Evolutionary conservation across 2,888 invertebrate genomes (phyloP).

Genomic region (Pristionchus arcanus): DNA sequence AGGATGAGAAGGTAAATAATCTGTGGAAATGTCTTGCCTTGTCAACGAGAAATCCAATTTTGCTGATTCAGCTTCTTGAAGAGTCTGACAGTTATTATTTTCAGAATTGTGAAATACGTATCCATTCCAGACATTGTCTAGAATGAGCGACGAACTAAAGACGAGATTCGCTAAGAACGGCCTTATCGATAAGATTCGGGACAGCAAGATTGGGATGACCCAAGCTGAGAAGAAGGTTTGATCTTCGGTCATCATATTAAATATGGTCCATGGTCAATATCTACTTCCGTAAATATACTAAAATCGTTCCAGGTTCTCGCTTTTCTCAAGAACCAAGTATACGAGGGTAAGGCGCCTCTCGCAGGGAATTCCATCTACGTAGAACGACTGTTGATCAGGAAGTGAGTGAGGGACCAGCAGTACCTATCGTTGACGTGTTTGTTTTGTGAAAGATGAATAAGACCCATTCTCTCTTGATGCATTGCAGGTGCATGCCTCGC

Average conservation of each 20-base stretch:
- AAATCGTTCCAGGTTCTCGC: constrained; percentile 82
- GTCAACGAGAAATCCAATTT: no score
- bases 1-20: constrained; percentile 82
- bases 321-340: constrained; percentile 85
- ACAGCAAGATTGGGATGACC: constrained; percentile 85
- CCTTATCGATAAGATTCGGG: constrained; percentile 86
- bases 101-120: neutral
- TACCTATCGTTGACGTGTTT: no score
- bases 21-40: no score
- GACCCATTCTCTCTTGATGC: no score
- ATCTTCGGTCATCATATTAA: no score
- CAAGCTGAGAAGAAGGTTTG: constrained; percentile 85
- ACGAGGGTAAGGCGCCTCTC: constrained; percentile 79
- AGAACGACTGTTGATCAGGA: constrained; percentile 85
- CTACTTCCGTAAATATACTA: no score
- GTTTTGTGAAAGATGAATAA: neutral
- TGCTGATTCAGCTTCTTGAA: no score
- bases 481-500: constrained; percentile 90
- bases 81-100: no score
- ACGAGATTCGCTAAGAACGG: constrained; percentile 88
- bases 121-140: no score
- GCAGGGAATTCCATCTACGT: constrained; percentile 73
- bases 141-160: no score
- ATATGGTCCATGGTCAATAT: no score
- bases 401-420: no score